These are phyloP conservation scores for Sciurus carolinensis DNA, from an alignment of 2,797 vertebrate species.

Conservation along the genomic window DNA sequence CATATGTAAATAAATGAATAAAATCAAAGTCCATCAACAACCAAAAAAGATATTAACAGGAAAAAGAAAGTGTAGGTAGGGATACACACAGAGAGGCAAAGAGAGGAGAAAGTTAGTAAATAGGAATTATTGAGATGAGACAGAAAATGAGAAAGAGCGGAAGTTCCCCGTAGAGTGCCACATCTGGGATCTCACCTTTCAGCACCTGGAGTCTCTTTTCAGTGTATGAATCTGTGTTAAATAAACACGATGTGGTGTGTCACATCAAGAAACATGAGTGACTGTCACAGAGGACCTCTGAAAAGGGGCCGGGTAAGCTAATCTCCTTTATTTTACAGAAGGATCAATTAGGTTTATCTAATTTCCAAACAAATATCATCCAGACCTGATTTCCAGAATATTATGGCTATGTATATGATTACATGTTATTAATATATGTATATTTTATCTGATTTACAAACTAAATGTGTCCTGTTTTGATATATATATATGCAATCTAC, in stretches of 20 bases:
- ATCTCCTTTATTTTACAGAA: neutral
- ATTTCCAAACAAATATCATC: too few species aligned
- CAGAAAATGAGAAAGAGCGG: neutral
- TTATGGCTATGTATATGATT: neutral
- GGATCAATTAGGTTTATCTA: neutral
- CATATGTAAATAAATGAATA: too few species aligned
- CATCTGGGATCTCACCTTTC: neutral
- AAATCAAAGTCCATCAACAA: too few species aligned
- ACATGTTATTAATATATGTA: neutral
- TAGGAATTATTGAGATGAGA: neutral
- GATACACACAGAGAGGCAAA: neutral
- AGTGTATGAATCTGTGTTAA: neutral
- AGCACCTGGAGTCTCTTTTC: neutral
- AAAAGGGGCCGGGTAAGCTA: neutral
- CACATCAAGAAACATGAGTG: neutral
- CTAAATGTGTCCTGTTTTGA: neutral
- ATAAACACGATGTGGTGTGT: neutral
- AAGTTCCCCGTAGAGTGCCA: neutral
- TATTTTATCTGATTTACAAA: constrained; percentile 1
- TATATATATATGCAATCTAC: neutral
- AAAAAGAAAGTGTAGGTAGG: neutral
- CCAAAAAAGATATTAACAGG: too few species aligned
- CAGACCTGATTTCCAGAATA: neutral
- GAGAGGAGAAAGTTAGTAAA: neutral
- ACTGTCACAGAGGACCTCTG: neutral